Conservation (phyloP, 2,113 vertebrate genomes). For the Pristiophorus japonicus region DNA sequence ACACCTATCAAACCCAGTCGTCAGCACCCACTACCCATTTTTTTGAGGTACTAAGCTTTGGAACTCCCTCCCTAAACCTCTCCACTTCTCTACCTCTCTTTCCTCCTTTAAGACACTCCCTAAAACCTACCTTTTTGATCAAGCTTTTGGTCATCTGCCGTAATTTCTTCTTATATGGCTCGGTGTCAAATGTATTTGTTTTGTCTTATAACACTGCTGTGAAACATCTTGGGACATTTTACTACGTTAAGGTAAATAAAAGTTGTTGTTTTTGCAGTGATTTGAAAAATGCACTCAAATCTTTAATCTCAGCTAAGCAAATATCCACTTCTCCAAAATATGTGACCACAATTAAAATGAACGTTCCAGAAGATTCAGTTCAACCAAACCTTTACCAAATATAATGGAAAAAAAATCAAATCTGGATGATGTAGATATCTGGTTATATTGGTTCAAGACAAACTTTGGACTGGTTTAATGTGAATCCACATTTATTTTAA, state of each 20-base stretch:
- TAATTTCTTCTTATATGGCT: no score
- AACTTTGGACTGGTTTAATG: background rate
- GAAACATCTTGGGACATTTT: no score
- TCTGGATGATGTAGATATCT: background rate
- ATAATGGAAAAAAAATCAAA: background rate
- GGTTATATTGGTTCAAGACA: background rate
- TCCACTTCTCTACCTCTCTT: no score
- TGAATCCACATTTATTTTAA: background rate
- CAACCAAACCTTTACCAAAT: background rate
- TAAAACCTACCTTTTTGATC: no score
- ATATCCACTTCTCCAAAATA: background rate
- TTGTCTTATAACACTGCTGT: no score
- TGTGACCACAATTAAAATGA: background rate
- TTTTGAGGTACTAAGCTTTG: background rate
- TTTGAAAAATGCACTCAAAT: background rate
- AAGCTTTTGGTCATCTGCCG: no score
- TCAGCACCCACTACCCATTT: background rate
- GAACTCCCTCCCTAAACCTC: no score
- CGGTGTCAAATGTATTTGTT: no score
- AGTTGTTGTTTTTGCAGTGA: no score
- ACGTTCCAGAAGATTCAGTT: background rate
- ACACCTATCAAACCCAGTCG: background rate
- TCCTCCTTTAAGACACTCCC: no score
- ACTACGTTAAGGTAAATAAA: no score
- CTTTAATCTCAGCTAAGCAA: background rate